Base-by-base conservation (phyloP, 2,113 vertebrate species). In the Vulpes vulpes region DNA sequence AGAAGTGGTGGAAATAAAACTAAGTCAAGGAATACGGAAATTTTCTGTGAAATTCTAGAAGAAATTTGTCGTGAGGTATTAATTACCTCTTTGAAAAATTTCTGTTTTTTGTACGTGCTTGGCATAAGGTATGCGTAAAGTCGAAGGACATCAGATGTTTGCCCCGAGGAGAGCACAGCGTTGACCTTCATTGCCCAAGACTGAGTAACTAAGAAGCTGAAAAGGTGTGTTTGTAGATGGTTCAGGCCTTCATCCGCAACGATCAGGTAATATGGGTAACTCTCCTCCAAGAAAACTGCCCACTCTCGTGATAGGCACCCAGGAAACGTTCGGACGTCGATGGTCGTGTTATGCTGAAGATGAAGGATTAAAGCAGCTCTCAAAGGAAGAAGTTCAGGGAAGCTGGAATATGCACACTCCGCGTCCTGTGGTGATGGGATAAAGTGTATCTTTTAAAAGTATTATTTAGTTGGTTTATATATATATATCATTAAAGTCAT, bases 281-380 rank as follows among this genome's bases (percentile, higher is more conserved):
- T 87, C 5, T 98, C 82, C 51, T 92, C 14, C 92, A 99, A 43
- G 88, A 98, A 98, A 38, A 0, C 10, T 73, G 74, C 49, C 98
- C 98, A 98, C 11, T 98, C 94, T 11, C 25, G 2, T 51, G 97
- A 98, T 11, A 98, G 96, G 84, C 98, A 98, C 22, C 96, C 97
- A 59, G 96, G 78, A 97, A 98, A 98, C 20, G 95, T 97, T 32
- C 64, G 92, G 22, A 98, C 95, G 27, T 95, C 74, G 86, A 96
- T 67, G 35, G 85, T 49, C 10, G 97, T 98, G 57, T 98, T 98
- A 14, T 96, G 73, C 85, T 97, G 86, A 74, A 99, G 98, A 85
- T 98, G 98, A 51, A 99, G 95, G 83, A 97, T 98, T 78, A 98
- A 90, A 51, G 98, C 97, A 57, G 74, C 98, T 38, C 98, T 97